Conservation (phyloP, 2,113 vertebrate species). For the Eonycteris spelaea region DNA sequence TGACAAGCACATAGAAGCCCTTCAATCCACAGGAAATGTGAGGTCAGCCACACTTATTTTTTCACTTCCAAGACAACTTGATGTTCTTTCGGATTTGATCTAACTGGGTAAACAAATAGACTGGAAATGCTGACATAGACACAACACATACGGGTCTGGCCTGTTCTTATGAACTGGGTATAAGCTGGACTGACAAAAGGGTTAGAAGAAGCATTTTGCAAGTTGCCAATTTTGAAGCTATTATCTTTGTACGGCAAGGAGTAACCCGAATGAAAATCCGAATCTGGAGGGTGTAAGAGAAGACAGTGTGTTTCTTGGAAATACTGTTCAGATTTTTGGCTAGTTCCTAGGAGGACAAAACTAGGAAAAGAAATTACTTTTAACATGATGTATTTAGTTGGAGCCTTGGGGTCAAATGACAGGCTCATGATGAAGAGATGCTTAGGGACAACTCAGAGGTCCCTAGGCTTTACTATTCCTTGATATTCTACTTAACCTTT, state of each 20-base stretch:
- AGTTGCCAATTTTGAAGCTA: constrained; percentile 21
- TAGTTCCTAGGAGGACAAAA: background rate
- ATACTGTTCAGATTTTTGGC: background rate
- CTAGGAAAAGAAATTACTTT: background rate
- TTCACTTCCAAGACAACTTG: constrained; percentile 27
- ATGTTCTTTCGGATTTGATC: constrained; percentile 40
- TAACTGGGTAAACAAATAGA: background rate
- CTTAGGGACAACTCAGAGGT: background rate
- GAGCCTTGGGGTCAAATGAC: background rate
- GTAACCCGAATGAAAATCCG: background rate
- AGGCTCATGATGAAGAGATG: constrained; percentile 18
- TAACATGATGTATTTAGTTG: constrained; percentile 17
- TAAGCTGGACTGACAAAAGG: background rate
- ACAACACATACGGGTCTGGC: background rate
- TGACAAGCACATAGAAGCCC: background rate
- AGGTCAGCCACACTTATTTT: background rate
- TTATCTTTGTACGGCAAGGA: background rate
- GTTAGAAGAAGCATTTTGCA: background rate
- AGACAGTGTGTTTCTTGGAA: constrained; percentile 29
- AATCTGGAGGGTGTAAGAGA: background rate
- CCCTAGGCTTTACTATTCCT: constrained; percentile 12
- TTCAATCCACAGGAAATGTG: background rate
- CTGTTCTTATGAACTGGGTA: background rate
- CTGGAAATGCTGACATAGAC: constrained; percentile 46
- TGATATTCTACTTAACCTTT: constrained; percentile 26